phyloP scores from a whole-genome alignment of 1,140 invertebrate genomes.

The Calephelis nemesis region DNA sequence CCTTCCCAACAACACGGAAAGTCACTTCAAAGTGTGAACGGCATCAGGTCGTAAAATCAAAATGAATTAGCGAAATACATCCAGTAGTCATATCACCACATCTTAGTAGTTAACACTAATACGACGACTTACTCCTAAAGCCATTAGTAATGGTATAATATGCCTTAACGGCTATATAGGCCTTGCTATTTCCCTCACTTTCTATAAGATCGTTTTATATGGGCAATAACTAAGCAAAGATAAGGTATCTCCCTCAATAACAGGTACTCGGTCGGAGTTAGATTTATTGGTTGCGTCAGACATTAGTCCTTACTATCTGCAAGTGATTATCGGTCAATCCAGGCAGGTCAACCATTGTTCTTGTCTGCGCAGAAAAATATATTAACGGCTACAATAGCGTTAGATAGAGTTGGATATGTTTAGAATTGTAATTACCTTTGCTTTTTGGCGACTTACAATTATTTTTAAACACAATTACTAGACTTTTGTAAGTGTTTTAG shows the following conservation, averaged over 20 bases:
- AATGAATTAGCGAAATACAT: too few relatives aligned
- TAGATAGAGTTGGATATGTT: background rate
- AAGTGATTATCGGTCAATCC: slow-evolving; percentile 53
- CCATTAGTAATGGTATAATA: too few relatives aligned
- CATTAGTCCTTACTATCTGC: slow-evolving; percentile 52
- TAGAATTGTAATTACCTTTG: too few relatives aligned
- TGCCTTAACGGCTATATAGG: background rate
- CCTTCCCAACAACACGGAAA: too few relatives aligned
- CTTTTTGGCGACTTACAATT: too few relatives aligned
- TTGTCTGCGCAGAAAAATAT: slow-evolving; percentile 12
- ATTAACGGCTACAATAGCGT: background rate
- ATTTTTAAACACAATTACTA: too few relatives aligned
- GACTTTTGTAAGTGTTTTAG: too few relatives aligned
- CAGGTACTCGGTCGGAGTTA: slow-evolving; percentile 41
- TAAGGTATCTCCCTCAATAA: slow-evolving; percentile 54
- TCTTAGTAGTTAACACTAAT: too few relatives aligned
- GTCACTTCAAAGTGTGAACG: too few relatives aligned
- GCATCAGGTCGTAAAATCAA: too few relatives aligned
- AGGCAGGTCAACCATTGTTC: slow-evolving; percentile 50
- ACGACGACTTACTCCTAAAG: too few relatives aligned
- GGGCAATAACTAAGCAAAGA: slow-evolving; percentile 47
- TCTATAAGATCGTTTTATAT: slow-evolving; percentile 41
- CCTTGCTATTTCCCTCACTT: slow-evolving; percentile 33
- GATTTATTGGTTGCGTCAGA: slow-evolving; percentile 50
- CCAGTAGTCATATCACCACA: too few relatives aligned